Percentiles rank a stretch among this genome's conserved stretches.
These are phyloP conservation scores for Heliothis virescens DNA, from an alignment of 1,140 invertebrate species.

Conservation along the genomic window DNA sequence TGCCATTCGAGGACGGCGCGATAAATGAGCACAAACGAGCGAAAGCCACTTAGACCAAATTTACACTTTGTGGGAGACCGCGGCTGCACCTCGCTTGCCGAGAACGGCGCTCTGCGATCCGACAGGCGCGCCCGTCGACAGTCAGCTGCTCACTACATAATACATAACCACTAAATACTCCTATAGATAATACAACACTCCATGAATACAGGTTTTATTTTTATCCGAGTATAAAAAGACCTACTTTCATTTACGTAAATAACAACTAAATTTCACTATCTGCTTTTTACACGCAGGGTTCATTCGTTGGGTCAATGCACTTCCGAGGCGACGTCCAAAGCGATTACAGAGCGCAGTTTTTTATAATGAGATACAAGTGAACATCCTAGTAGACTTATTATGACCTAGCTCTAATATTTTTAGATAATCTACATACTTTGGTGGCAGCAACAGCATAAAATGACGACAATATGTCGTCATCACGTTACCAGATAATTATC, in stretches of 20 bases:
- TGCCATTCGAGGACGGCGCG: constrained; percentile 71
- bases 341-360: constrained; percentile 73
- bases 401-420: background rate
- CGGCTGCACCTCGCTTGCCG: constrained; percentile 63
- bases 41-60: constrained; percentile 84
- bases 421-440: constrained; percentile 8
- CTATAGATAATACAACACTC: constrained; percentile 16
- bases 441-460: constrained; percentile 13
- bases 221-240: constrained; percentile 25
- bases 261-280: constrained; percentile 54
- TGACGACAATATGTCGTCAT: constrained; percentile 48
- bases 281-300: constrained; percentile 68
- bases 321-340: constrained; percentile 78
- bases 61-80: constrained; percentile 85
- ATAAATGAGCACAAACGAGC: constrained; percentile 82
- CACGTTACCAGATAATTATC: constrained; percentile 46
- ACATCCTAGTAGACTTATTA: constrained; percentile 36
- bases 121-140: constrained; percentile 57
- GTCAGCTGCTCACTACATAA: constrained; percentile 79
- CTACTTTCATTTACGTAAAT: constrained; percentile 48
- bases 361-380: constrained; percentile 54
- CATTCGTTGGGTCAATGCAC: constrained; percentile 84
- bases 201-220: constrained; percentile 42
- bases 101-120: constrained; percentile 59
- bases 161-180: constrained; percentile 48